Conservation (phyloP, 2,797 vertebrate genomes). For the Huso huso region DNA sequence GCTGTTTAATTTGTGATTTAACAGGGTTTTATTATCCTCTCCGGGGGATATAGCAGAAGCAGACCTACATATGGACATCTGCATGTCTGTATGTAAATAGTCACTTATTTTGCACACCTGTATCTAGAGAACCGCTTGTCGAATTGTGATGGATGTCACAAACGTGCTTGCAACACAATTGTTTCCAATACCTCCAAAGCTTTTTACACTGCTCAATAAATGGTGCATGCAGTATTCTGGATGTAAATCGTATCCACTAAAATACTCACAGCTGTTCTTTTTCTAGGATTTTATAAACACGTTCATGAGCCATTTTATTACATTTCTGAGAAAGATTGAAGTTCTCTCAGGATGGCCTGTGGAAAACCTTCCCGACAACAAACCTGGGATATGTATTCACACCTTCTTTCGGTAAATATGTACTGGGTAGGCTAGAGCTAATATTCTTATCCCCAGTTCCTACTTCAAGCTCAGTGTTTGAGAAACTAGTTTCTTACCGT, state of each 20-base stretch:
- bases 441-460: too few relatives aligned
- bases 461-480: too few relatives aligned
- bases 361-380: slow-evolving; percentile 26
- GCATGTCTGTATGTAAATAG: background rate
- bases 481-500: too few relatives aligned
- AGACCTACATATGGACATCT: background rate
- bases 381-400: slow-evolving; percentile 18
- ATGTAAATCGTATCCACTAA: slow-evolving; percentile 2
- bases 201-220: background rate
- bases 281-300: slow-evolving; percentile 21
- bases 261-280: slow-evolving; percentile 8
- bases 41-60: too few relatives aligned
- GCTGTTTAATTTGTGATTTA: background rate
- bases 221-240: background rate
- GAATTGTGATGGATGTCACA: background rate
- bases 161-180: background rate
- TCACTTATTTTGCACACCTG: background rate
- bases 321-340: slow-evolving; percentile 19
- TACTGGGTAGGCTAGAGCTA: too few relatives aligned
- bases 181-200: background rate
- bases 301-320: slow-evolving; percentile 27
- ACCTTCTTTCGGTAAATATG: slow-evolving; percentile 16
- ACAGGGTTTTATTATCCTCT: too few relatives aligned
- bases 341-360: slow-evolving; percentile 20
- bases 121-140: background rate